A percentile compares a stretch with the other conserved stretches of the same genome.
Evolutionary conservation across 2,888 invertebrate genomes (phyloP).

Genomic region (Noctua janthe): DNA sequence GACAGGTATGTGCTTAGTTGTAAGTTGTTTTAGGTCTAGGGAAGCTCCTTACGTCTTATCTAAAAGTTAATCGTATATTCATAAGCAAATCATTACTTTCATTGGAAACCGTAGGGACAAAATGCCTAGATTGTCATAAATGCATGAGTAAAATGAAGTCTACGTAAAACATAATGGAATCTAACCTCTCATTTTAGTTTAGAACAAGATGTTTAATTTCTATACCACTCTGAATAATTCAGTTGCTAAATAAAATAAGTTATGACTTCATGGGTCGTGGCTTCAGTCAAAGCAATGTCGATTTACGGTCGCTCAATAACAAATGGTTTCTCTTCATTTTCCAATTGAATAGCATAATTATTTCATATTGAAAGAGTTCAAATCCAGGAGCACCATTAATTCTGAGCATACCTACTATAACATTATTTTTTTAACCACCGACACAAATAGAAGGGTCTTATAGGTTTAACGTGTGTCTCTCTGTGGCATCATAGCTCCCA

Average conservation of each 20-base stretch:
- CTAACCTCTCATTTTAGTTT: too few species aligned
- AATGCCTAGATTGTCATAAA: too few species aligned
- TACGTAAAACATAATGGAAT: too few species aligned
- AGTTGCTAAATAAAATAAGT: not conserved
- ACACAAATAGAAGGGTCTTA: not conserved
- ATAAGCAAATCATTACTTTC: too few species aligned
- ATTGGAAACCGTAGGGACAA: too few species aligned
- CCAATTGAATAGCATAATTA: not conserved
- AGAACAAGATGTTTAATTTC: too few species aligned
- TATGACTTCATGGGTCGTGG: not conserved
- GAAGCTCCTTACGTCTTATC: not conserved
- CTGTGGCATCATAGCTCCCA: not conserved
- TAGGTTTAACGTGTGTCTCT: not conserved
- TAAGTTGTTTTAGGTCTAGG: not conserved
- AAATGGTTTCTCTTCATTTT: not conserved
- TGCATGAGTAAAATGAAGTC: too few species aligned
- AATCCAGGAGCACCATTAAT: not conserved
- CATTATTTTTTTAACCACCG: not conserved
- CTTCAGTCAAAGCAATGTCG: slow-evolving; percentile 11
- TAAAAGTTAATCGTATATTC: not conserved
- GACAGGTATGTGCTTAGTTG: slow-evolving; percentile 42
- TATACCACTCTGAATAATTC: not conserved
- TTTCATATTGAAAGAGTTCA: not conserved
- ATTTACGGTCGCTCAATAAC: not conserved
- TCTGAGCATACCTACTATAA: not conserved